Conservation (phyloP, 2,113 vertebrate species). For the Vanacampus margaritifer region DNA sequence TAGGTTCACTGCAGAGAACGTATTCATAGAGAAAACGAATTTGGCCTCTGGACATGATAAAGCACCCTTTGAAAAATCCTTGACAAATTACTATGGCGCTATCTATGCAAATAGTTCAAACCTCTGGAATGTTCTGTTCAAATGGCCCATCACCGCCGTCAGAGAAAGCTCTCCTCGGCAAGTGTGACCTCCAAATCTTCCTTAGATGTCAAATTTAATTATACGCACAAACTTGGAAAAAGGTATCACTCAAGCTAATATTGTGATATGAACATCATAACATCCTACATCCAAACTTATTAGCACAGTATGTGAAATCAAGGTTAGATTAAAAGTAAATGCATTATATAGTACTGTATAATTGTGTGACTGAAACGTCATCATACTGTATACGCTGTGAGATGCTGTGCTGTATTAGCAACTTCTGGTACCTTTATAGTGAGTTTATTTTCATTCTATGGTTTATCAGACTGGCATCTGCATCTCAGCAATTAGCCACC, state of each 20-base stretch:
- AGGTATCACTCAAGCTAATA: not conserved
- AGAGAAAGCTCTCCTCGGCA: not conserved
- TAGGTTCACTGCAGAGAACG: conserved; percentile 35
- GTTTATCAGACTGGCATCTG: no score
- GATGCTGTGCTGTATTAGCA: no score
- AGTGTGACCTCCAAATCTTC: not conserved
- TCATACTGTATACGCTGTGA: no score
- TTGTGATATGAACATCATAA: no score
- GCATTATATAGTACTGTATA: no score
- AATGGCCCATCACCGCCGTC: conserved; percentile 36
- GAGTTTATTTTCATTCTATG: no score
- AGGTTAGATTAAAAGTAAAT: no score
- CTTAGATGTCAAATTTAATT: not conserved
- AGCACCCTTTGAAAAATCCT: conserved; percentile 39
- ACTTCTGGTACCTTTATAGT: no score
- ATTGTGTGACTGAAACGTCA: no score
- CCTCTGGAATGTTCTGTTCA: conserved; percentile 34
- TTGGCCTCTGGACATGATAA: conserved; percentile 50
- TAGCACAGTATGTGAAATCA: no score
- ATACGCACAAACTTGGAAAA: not conserved
- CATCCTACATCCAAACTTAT: no score
- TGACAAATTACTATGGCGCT: conserved; percentile 56
- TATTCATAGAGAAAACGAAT: conserved; percentile 54
- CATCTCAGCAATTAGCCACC: no score
- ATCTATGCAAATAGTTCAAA: conserved; percentile 48